Evolutionary conservation across 2,888 invertebrate genomes (phyloP).

Genomic region (Uropetala carovei): DNA sequence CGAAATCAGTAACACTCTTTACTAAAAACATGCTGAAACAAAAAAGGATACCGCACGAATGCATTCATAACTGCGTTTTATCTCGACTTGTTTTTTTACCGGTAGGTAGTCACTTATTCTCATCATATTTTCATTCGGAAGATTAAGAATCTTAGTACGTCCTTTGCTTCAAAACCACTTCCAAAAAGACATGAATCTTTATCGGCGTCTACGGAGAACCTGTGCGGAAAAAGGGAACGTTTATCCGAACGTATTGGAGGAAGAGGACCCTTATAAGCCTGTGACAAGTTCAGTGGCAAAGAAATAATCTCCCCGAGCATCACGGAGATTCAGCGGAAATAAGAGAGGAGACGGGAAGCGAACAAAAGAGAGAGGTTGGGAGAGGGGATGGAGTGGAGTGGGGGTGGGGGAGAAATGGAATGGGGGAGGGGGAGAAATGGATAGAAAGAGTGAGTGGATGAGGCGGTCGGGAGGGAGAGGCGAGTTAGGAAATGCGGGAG

Average conservation of each 20-base stretch:
- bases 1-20: too few species aligned
- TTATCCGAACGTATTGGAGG: slow-evolving; percentile 28
- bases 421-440: too few species aligned
- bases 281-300: slow-evolving; percentile 32
- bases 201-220: neutral
- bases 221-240: neutral
- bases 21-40: too few species aligned
- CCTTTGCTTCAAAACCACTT: neutral
- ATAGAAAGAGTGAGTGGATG: neutral
- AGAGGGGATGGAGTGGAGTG: neutral
- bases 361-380: neutral
- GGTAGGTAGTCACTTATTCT: neutral
- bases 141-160: neutral
- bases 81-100: neutral
- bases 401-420: neutral
- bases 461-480: neutral
- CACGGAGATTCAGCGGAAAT: slow-evolving; percentile 38
- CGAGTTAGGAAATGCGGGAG: neutral
- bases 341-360: neutral
- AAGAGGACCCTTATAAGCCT: slow-evolving; percentile 29
- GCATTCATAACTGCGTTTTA: neutral
- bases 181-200: slow-evolving; percentile 22
- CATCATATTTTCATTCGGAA: slow-evolving; percentile 13
- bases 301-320: slow-evolving; percentile 22
- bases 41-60: too few species aligned